Evolutionary conservation across 2,888 invertebrate species (phyloP).

Genomic region (Scaptomyza reducta): DNA sequence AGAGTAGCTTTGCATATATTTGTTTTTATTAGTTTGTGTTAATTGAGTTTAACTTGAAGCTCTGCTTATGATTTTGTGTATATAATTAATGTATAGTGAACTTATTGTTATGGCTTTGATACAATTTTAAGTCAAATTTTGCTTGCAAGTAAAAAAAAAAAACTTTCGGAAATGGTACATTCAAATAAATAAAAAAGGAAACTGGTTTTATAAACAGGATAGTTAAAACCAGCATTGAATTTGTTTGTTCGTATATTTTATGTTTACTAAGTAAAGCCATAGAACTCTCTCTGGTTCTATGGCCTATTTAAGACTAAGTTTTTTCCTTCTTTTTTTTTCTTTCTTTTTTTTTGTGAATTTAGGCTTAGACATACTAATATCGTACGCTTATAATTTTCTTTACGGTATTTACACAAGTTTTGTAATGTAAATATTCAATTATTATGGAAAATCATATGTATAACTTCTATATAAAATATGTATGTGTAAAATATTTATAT

Average conservation of each 20-base stretch:
- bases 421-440: slow-evolving; percentile 12
- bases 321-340: background rate
- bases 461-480: slow-evolving; percentile 21
- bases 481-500: slow-evolving; percentile 6
- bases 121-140: slow-evolving; percentile 44
- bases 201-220: slow-evolving; percentile 16
- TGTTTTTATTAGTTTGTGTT: slow-evolving; percentile 15
- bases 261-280: slow-evolving; percentile 11
- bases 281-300: background rate
- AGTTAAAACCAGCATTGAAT: slow-evolving; percentile 25
- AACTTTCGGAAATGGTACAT: slow-evolving; percentile 22
- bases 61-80: slow-evolving; percentile 13
- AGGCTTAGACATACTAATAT: slow-evolving; percentile 29
- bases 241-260: background rate
- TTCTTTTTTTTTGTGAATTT: slow-evolving; percentile 30
- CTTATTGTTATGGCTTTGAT: slow-evolving; percentile 81
- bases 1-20: slow-evolving; percentile 23
- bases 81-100: slow-evolving; percentile 66
- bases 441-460: slow-evolving; percentile 3
- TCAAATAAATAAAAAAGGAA: slow-evolving; percentile 49
- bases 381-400: slow-evolving; percentile 22
- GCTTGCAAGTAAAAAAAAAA: slow-evolving; percentile 13
- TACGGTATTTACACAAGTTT: slow-evolving; percentile 48
- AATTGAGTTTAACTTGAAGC: slow-evolving; percentile 16
- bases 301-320: slow-evolving; percentile 25